A percentile compares a stretch with the other conserved stretches of the same genome.
Conservation (phyloP, 2,888 invertebrate genomes). For the Caenorhabditis panamensis region DNA sequence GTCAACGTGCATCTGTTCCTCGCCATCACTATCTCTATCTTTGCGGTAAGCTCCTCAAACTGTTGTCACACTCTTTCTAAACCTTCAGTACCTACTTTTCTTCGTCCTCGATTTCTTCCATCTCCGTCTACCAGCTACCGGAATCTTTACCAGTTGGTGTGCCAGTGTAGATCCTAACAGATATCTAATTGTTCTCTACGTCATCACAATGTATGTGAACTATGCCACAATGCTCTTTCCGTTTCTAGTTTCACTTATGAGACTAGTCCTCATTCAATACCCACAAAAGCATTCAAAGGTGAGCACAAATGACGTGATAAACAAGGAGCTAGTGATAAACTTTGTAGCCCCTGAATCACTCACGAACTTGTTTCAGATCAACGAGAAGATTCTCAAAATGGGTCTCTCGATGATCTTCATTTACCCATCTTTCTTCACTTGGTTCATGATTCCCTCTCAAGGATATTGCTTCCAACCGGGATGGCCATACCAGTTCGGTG, state of each 20-base stretch:
- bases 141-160: constrained; percentile 52
- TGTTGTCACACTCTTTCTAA: not conserved
- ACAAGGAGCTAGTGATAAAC: not conserved
- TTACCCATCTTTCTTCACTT: constrained; percentile 35
- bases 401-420: constrained; percentile 5
- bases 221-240: constrained; percentile 49
- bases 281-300: constrained; percentile 38
- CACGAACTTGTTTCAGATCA: constrained; percentile 26
- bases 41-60: constrained; percentile 31
- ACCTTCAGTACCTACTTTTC: constrained; percentile 35
- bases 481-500: constrained; percentile 36
- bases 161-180: constrained; percentile 35
- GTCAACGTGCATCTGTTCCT: constrained; percentile 28
- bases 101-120: constrained; percentile 32
- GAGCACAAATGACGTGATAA: not conserved
- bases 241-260: constrained; percentile 23
- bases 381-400: not conserved
- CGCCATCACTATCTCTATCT: constrained; percentile 12
- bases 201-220: constrained; percentile 41
- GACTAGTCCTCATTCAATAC: constrained; percentile 25
- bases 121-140: constrained; percentile 32
- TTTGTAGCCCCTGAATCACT: too few species aligned
- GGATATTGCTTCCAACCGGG: constrained; percentile 36
- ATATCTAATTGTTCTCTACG: constrained; percentile 27
- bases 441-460: constrained; percentile 18